Evolutionary conservation across 2,113 vertebrate genomes (phyloP), one percentile per base, ranked within the genome.

Genomic region (Rhodinocichla rosea): DNA sequence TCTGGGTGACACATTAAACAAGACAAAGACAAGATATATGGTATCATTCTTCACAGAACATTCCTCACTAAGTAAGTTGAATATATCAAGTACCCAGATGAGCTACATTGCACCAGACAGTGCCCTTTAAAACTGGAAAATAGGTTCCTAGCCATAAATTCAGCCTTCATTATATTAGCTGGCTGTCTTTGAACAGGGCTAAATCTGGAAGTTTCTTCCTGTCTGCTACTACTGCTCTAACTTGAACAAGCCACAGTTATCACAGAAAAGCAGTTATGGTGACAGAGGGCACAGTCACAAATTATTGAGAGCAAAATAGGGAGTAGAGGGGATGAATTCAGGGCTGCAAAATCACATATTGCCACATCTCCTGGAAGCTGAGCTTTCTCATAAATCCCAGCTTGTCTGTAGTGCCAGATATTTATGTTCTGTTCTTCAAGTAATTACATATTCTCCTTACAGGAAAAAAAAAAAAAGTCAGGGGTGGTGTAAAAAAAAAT

Each of bases 401-500:
- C 4, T 49, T 79, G 19, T 35, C 35, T 33, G 7, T 21, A 76
- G 24, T 57, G 74, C 28, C 22, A 87, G 5, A 21, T 53, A 47
- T 49, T 81, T 92, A 37, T 2, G 2, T 14, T 35, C 9, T 17
- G 13, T 45, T 88, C 26, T 57, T 33, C 27, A 73, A 64, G 10
- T 56, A 67, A 77, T 42, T 37, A 80, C 15, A 69, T 62, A 50
- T 62, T 45, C n/a, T 80, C 21, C 10, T 71, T 69, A 33, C 2
- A 37, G 59, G 50, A 40, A 37, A n/a, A 40, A 45, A 44, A 35
- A 45, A 49, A 1, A 40, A 47, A 87, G 24, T 40, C 32, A 71
- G 45, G n/a, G 4, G 6, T 15, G 18, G 8, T 6, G 1, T 2
- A 13, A 21, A 56, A 85, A 74, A 70, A 20, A 16, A 1, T 0